Conservation (phyloP, 2,113 vertebrate species). For the Jaculus jaculus region DNA sequence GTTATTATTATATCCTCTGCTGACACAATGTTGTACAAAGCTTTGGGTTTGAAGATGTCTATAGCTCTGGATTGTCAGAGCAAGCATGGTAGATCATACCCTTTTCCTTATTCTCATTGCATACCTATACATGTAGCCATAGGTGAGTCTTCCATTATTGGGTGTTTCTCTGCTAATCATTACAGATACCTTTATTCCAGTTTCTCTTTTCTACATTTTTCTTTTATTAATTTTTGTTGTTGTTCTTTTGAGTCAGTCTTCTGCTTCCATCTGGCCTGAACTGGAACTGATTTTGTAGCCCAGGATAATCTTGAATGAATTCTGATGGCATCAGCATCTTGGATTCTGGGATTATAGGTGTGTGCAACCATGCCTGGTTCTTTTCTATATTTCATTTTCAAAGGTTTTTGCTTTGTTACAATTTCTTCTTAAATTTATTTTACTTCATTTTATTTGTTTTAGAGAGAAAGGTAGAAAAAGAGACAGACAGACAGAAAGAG, state of each 20-base stretch:
- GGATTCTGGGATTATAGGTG: background rate
- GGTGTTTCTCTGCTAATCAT: background rate
- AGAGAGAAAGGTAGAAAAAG: too few relatives aligned
- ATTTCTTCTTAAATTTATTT: too few relatives aligned
- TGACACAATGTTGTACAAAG: background rate
- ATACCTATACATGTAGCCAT: background rate
- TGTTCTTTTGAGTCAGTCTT: background rate
- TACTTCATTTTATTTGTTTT: too few relatives aligned
- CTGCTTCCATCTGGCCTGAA: too few relatives aligned
- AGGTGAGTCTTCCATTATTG: background rate
- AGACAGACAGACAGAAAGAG: too few relatives aligned
- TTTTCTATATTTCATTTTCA: background rate
- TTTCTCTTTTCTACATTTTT: background rate
- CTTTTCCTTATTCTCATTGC: background rate
- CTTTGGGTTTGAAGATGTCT: background rate
- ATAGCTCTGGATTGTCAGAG: background rate
- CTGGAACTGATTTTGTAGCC: background rate
- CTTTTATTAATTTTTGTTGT: too few relatives aligned
- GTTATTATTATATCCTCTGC: background rate
- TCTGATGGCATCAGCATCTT: too few relatives aligned
- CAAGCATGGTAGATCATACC: background rate
- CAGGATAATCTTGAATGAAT: background rate
- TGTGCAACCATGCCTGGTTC: background rate
- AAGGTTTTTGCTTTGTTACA: background rate
- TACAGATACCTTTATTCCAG: background rate